Evolutionary conservation across 1,140 invertebrate genomes (phyloP).

Genomic region (Heterodera schachtii): DNA sequence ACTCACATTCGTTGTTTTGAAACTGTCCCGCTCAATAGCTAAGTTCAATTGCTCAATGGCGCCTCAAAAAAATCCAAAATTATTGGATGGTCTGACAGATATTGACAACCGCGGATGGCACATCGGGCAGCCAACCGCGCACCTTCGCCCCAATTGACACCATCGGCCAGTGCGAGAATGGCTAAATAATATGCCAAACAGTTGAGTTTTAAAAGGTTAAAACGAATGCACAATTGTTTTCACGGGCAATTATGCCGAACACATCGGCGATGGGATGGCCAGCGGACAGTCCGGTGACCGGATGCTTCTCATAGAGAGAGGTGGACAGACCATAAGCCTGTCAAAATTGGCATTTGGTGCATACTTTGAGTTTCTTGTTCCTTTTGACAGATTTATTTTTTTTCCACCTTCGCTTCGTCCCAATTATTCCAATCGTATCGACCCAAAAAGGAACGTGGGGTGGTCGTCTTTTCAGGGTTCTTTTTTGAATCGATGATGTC

Average conservation of each 20-base stretch:
- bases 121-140: conserved; percentile 83
- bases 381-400: neutral
- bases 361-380: neutral
- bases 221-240: conserved; percentile 71
- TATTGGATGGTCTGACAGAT: neutral
- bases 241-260: conserved; percentile 80
- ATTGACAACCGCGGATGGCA: conserved; percentile 73
- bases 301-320: conserved; percentile 80
- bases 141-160: conserved; percentile 75
- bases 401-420: conserved; percentile 38
- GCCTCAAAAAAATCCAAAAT: conserved; percentile 66
- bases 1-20: conserved; percentile 18
- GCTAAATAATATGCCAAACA: conserved; percentile 63
- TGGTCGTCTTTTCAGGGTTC: neutral
- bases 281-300: conserved; percentile 75
- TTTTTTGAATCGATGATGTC: neutral
- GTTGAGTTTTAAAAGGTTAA: neutral
- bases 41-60: conserved; percentile 73
- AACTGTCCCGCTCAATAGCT: conserved; percentile 73
- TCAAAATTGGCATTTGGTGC: neutral
- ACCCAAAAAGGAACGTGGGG: conserved; percentile 23
- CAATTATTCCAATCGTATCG: conserved; percentile 39
- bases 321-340: conserved; percentile 73
- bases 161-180: conserved; percentile 83
- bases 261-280: conserved; percentile 86